Base-by-base conservation (phyloP, 2,797 vertebrate genomes). In the Hemibagrus guttatus region DNA sequence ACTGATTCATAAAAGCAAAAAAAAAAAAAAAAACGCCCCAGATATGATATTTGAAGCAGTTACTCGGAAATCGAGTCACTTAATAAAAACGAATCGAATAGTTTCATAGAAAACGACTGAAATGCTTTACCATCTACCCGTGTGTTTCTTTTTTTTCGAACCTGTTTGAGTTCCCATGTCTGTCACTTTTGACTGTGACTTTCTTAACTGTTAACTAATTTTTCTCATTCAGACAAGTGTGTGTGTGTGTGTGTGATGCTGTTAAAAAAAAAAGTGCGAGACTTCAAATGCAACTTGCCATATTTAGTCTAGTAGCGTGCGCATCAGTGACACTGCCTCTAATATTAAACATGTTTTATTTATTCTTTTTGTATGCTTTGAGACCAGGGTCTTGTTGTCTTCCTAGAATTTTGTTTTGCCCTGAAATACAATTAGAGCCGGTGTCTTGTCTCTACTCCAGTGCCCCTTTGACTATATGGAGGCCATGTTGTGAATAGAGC, bases 91-190 rank as follows among this genome's bases (percentile, higher is more conserved):
- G n/a, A n/a, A n/a, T n/a, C n/a, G n/a, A n/a, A n/a, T n/a, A n/a
- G n/a, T n/a, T n/a, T n/a, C n/a, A n/a, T n/a, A n/a, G n/a, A n/a
- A n/a, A n/a, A n/a, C n/a, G n/a, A n/a, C n/a, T n/a, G n/a, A n/a
- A n/a, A 4, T 28, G 7, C 5, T 4, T n/a, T 16, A 28, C 0
- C 0, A 1, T 9, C 6, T 14, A 1, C n/a, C 0, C 0, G 5
- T 17, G 28, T 17, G 0, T 21, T 52, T 54, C 13, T n/a, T 6
- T 14, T 46, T n/a, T 35, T 61, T 58, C 6, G 17, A 17, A 17
- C 19, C 19, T n/a, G n/a, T n/a, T n/a, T n/a, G n/a, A 58, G 56
- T 58, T 16, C 17, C 14, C 17, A 13, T 4, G 28, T 35, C 35
- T 17, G 7, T 7, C 49, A 54, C 14, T 17, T 54, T 39, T 28